Conservation (phyloP, 2,797 vertebrate species). For the Pachyuromys duprasi region DNA sequence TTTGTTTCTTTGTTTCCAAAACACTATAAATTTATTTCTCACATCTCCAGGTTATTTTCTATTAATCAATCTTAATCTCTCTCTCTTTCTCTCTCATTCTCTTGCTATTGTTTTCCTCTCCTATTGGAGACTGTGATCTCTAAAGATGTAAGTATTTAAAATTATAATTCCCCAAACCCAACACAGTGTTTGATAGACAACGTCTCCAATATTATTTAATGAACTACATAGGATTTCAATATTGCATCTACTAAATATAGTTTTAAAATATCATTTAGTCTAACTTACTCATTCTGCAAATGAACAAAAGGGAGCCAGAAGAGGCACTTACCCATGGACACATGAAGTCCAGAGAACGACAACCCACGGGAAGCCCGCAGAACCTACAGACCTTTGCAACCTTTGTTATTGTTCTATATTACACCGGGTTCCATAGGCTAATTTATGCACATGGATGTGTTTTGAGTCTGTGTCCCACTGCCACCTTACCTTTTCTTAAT, state of each 20-base stretch:
- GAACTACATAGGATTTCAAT: not conserved
- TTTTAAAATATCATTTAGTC: not conserved
- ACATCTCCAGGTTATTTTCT: not conserved
- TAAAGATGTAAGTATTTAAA: not conserved
- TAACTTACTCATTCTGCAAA: not conserved
- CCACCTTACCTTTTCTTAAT: no score
- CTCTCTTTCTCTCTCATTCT: no score
- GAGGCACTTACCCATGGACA: not conserved
- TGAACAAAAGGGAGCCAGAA: not conserved
- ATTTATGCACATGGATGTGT: not conserved
- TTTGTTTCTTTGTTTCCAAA: not conserved
- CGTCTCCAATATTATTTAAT: not conserved
- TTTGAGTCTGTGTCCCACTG: no score
- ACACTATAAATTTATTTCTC: not conserved
- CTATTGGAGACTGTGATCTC: not conserved
- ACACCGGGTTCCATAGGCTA: no score
- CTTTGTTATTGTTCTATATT: not conserved
- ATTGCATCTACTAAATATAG: not conserved
- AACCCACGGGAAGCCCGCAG: rapidly evolving
- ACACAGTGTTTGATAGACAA: not conserved
- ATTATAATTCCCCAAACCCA: not conserved
- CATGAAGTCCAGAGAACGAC: not conserved
- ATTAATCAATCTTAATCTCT: not conserved
- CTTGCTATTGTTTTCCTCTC: no score
- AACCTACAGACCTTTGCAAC: rapidly evolving